Evolutionary conservation across 1,140 invertebrate species (phyloP).

Genomic region (Camponotus floridanus): DNA sequence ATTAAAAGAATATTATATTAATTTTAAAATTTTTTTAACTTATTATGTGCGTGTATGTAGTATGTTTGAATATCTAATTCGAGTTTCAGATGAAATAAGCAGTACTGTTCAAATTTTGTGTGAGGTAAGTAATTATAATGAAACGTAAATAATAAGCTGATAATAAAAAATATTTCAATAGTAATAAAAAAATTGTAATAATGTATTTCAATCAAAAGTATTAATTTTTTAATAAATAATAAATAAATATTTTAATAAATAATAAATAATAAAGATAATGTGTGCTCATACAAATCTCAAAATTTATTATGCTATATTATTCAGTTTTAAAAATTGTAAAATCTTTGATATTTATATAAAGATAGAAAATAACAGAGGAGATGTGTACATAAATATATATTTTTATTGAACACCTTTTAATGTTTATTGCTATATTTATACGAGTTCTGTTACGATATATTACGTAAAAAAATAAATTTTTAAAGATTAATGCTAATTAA

Average conservation of each 20-base stretch:
- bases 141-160: no score
- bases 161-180: no score
- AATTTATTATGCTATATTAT: no score
- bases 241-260: not conserved
- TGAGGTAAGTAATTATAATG: not conserved
- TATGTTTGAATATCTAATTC: not conserved
- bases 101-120: not conserved
- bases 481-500: not conserved
- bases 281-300: not conserved
- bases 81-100: not conserved
- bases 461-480: not conserved
- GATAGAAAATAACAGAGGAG: no score
- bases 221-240: not conserved
- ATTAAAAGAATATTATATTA: not conserved
- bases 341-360: conserved; percentile 2
- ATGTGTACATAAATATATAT: not conserved
- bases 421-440: not conserved
- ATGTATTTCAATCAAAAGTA: not conserved
- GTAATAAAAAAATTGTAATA: no score
- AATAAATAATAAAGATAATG: not conserved
- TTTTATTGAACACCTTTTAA: not conserved
- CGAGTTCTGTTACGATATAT: not conserved
- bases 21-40: not conserved
- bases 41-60: not conserved
- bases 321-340: not conserved